Percentiles rank a stretch among this genome's conserved stretches.
Conservation (phyloP, 2,888 invertebrate species). For the Plebejus melissa region DNA sequence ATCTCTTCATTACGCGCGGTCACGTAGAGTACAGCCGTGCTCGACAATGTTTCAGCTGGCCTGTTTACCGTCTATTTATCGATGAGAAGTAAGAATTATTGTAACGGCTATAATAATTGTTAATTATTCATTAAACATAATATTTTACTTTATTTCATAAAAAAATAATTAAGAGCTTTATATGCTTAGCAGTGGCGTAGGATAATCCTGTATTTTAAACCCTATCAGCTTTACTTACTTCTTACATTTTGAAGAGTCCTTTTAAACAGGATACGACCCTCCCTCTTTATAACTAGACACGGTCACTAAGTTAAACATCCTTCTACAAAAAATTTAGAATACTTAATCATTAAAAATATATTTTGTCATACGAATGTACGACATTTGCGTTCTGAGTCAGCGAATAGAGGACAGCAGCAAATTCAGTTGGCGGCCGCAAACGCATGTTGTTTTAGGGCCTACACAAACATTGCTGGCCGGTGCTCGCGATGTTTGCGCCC, state of each 20-base stretch:
- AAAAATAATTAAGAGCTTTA: no score
- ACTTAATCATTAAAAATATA: neutral
- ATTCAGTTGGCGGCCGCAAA: slow-evolving; percentile 69
- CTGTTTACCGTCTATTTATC: neutral
- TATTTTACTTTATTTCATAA: no score
- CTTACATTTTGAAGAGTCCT: neutral
- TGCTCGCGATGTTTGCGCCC: slow-evolving; percentile 70
- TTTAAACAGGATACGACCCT: neutral
- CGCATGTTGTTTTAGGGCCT: slow-evolving; percentile 77
- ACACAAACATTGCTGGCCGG: slow-evolving; percentile 71
- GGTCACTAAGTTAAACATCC: no score
- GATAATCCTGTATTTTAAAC: neutral
- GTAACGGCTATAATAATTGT: no score
- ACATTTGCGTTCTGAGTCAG: slow-evolving; percentile 62
- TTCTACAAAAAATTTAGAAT: no score
- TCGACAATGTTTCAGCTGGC: slow-evolving; percentile 43
- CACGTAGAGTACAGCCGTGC: slow-evolving; percentile 58
- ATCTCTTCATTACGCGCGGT: slow-evolving; percentile 58
- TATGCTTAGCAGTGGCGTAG: neutral
- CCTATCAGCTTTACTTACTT: neutral
- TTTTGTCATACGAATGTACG: slow-evolving; percentile 46
- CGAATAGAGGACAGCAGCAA: slow-evolving; percentile 68
- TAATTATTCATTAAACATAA: no score
- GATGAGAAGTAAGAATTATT: no score
- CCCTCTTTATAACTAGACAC: no score